These are phyloP conservation scores for Pipistrellus nathusii DNA, from an alignment of 2,797 vertebrate genomes.

Conservation along the genomic window DNA sequence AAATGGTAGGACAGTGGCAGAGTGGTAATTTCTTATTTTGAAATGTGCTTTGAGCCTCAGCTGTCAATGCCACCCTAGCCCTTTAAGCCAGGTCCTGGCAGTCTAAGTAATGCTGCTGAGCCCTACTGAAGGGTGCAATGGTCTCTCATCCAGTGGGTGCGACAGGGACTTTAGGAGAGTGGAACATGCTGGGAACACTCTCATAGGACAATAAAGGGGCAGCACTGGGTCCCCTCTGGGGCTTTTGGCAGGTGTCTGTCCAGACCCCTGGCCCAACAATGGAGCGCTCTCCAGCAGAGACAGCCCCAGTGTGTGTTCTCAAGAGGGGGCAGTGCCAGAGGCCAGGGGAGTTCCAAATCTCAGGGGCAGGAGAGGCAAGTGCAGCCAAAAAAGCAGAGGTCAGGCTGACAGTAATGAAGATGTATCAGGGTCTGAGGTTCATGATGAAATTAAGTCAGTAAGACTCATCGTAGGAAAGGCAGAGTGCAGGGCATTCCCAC, in stretches of 20 bases:
- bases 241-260: neutral
- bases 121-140: neutral
- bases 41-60: conserved; percentile 32
- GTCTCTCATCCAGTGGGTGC: neutral
- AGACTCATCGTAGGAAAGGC: neutral
- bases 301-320: neutral
- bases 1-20: conserved; percentile 26
- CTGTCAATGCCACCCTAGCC: neutral
- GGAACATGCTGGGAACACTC: neutral
- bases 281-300: neutral
- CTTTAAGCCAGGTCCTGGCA: neutral
- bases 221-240: neutral
- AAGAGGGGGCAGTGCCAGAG: neutral
- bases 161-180: neutral
- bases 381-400: neutral
- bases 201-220: neutral
- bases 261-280: neutral
- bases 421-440: neutral
- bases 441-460: neutral
- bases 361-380: neutral
- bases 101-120: neutral
- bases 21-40: conserved; percentile 15
- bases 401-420: neutral
- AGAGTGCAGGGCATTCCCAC: neutral
- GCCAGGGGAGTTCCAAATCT: neutral